phyloP scores from a whole-genome alignment of 2,888 invertebrate genomes.

The Oscheius myriophilus region DNA sequence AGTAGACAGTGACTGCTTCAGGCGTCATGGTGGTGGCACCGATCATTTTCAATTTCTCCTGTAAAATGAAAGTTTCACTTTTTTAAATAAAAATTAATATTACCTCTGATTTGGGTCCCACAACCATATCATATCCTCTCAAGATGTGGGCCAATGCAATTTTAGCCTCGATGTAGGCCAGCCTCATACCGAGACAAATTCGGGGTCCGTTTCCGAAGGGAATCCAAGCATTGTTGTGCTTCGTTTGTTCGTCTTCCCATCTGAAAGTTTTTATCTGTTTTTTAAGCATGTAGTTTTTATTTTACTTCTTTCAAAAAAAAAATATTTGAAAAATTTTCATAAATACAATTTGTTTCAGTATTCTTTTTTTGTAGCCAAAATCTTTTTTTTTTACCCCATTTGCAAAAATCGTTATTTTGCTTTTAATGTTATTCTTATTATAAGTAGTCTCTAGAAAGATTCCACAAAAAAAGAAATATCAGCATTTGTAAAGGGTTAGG shows the following conservation, averaged over 20 bases:
- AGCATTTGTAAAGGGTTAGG: too few relatives aligned
- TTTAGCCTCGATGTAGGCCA: conserved; percentile 64
- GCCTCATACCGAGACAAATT: conserved; percentile 63
- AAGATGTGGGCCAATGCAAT: conserved; percentile 55
- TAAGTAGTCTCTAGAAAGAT: too few relatives aligned
- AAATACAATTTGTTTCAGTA: too few relatives aligned
- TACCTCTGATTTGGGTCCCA: conserved; percentile 50
- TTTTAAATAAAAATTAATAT: not conserved
- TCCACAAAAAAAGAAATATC: too few relatives aligned
- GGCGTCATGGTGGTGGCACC: conserved; percentile 48
- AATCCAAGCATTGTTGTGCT: conserved; percentile 42
- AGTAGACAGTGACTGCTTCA: conserved; percentile 42
- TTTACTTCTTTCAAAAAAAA: too few relatives aligned
- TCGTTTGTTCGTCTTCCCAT: conserved; percentile 37
- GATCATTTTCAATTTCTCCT: conserved; percentile 37
- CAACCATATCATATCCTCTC: conserved; percentile 42
- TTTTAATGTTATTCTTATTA: too few relatives aligned
- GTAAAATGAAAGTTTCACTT: conserved; percentile 6
- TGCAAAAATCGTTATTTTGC: too few relatives aligned
- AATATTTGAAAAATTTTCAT: too few relatives aligned
- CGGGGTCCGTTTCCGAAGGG: conserved; percentile 66
- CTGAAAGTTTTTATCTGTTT: too few relatives aligned
- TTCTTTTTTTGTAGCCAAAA: too few relatives aligned
- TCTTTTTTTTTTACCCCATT: too few relatives aligned
- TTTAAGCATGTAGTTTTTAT: too few relatives aligned